Conservation (phyloP, 2,888 invertebrate species). For the Epiperipatus broadwayi region DNA sequence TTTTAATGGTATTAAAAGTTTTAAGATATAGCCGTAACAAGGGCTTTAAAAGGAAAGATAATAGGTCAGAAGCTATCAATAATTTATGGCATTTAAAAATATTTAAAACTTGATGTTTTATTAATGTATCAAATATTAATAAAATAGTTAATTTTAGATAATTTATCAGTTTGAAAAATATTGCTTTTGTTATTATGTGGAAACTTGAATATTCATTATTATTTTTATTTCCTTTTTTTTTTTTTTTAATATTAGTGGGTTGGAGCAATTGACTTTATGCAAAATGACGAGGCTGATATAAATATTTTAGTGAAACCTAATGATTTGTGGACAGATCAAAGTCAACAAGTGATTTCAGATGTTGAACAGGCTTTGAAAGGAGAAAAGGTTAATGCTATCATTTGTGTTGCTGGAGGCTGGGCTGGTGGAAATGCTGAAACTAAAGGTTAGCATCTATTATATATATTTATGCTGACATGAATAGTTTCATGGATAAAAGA, state of each 20-base stretch:
- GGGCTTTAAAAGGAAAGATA: no score
- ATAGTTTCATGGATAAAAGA: no score
- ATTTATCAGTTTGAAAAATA: no score
- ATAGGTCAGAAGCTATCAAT: no score
- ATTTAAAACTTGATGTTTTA: no score
- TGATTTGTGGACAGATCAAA: constrained; percentile 54
- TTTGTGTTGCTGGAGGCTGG: constrained; percentile 98
- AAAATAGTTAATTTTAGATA: no score
- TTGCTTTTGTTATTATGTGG: no score
- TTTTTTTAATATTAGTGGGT: constrained; percentile 44
- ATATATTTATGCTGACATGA: no score
- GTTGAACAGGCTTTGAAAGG: constrained; percentile 42
- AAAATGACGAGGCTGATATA: constrained; percentile 66
- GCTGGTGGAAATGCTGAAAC: constrained; percentile 69
- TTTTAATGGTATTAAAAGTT: no score
- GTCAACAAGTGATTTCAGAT: constrained; percentile 45
- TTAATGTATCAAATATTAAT: no score
- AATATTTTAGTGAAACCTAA: constrained; percentile 66
- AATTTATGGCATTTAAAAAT: no score
- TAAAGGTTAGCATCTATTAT: constrained; percentile 35
- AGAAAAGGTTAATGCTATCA: constrained; percentile 73
- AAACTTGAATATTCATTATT: constrained; percentile 13
- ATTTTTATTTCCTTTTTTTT: constrained; percentile 11
- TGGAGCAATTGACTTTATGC: constrained; percentile 57
- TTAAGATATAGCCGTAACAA: no score